Base-by-base conservation (phyloP, 2,113 vertebrate genomes). In the Pantherophis guttatus region DNA sequence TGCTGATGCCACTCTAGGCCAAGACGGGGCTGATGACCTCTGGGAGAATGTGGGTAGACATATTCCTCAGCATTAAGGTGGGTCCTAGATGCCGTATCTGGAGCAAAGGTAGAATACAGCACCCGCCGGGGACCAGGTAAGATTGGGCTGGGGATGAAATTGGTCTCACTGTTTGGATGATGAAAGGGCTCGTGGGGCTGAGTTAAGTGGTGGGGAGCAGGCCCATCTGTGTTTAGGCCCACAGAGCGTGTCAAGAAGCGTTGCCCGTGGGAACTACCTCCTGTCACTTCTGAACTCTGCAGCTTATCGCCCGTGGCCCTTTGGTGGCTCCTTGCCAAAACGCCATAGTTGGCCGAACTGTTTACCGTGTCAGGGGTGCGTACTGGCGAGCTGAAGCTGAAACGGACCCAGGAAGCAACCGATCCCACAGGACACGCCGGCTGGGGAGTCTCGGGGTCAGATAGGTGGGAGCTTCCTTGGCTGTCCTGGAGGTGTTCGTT, bases 381-480 rank as follows among this genome's bases (percentile, higher is more conserved):
- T 1, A 29, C 70, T 26, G 93, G 90, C 19, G 95, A 93, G 88
- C 92, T 94, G 93, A 91, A 90, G n/a, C 59, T 94, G 33, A 93
- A 90, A 23, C 0, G 89, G 85, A 86, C 58, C 2, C 29, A 91
- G 48, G 95, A 50, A 0, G 6, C 92, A 0, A 93, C 8, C 2
- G 29, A 81, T 23, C 50, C 86, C 8, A 8, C 33, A 0, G 19
- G 90, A 86, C 24, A 90, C 19, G 93, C 93, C 24, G 95, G 33
- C 58, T 52, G 92, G 90, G 96, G 81, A 75, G 94, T 95, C 94
- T 96, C 94, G n/a, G 93, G 70, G 93, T 55, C 93, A 8, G 94
- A 94, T 87, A 92, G 93, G 86, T 59, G 95, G 91, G 93, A 94
- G 92, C 95, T 95, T 93, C 88, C 94, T 92, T 93, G 96, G 52